Conservation (phyloP, 2,113 vertebrate genomes). For the Anarrhichthys ocellatus region DNA sequence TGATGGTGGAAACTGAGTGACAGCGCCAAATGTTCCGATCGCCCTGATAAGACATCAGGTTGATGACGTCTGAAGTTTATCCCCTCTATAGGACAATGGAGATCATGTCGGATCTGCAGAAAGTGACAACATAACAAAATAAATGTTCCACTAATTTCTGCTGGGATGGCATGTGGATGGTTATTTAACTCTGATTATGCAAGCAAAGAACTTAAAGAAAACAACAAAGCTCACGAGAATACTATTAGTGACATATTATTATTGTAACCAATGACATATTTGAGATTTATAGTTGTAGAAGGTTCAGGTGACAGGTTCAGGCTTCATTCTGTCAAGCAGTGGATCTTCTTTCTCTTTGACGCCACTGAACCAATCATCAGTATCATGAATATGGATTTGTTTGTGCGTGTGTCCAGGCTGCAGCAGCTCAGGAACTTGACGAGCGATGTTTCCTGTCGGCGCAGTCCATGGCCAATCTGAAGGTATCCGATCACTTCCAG, state of each 20-base stretch:
- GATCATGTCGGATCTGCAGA: not conserved
- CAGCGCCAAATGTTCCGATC: slow-evolving; percentile 51
- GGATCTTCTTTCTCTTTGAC: slow-evolving; percentile 50
- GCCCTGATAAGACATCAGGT: slow-evolving; percentile 25
- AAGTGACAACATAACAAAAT: not conserved
- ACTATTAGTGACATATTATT: not conserved
- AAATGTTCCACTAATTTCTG: slow-evolving; percentile 9
- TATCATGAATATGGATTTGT: slow-evolving; percentile 13
- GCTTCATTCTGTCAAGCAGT: slow-evolving; percentile 45
- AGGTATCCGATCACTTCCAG: slow-evolving; percentile 86
- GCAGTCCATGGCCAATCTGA: slow-evolving; percentile 78
- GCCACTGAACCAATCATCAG: slow-evolving; percentile 18
- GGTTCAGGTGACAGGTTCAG: slow-evolving; percentile 40
- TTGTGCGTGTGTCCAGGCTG: slow-evolving; percentile 56
- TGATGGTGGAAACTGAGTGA: slow-evolving; percentile 45
- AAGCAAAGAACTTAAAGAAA: not conserved
- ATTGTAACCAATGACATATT: slow-evolving; percentile 3
- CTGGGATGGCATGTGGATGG: not conserved
- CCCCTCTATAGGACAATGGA: not conserved
- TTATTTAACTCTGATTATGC: not conserved
- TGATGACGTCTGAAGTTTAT: slow-evolving; percentile 3
- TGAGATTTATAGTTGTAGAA: slow-evolving; percentile 1
- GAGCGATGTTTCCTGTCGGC: slow-evolving; percentile 87
- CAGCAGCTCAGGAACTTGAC: slow-evolving; percentile 82
- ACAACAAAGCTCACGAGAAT: not conserved